Evolutionary conservation across 2,888 invertebrate species (phyloP).

Genomic region (Sminthurides aquaticus): DNA sequence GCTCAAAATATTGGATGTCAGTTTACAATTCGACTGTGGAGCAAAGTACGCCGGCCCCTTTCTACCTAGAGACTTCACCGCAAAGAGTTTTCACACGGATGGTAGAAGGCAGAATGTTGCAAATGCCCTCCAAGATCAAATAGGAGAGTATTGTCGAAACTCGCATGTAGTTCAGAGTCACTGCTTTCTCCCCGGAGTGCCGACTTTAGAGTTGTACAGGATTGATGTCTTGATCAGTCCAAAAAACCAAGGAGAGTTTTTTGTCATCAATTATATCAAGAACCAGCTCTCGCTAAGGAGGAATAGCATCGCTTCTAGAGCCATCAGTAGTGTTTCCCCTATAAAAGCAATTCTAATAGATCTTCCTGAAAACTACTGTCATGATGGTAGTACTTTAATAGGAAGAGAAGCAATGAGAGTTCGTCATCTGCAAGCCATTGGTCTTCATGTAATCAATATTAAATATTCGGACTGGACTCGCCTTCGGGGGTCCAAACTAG

Average conservation of each 20-base stretch:
- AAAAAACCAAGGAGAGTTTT: slow-evolving; percentile 1
- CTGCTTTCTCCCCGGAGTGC: slow-evolving; percentile 53
- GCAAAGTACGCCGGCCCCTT: slow-evolving; percentile 55
- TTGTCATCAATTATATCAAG: background rate
- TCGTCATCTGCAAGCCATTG: slow-evolving; percentile 57
- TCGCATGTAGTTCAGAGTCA: slow-evolving; percentile 50
- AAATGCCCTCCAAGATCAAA: slow-evolving; percentile 49
- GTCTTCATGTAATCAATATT: slow-evolving; percentile 57
- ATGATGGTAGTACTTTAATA: slow-evolving; percentile 51
- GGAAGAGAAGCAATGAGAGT: slow-evolving; percentile 46
- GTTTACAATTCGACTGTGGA: slow-evolving; percentile 57
- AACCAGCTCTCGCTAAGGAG: background rate
- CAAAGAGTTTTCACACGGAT: slow-evolving; percentile 53
- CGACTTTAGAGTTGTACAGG: slow-evolving; percentile 55
- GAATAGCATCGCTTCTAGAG: background rate
- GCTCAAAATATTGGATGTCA: slow-evolving; percentile 58
- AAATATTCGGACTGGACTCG: slow-evolving; percentile 48
- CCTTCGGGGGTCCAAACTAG: background rate
- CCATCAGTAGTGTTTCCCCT: background rate
- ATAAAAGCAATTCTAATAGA: slow-evolving; percentile 54
- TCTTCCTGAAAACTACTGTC: slow-evolving; percentile 60
- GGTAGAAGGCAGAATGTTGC: slow-evolving; percentile 52
- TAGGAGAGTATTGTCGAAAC: slow-evolving; percentile 51
- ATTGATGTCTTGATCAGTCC: slow-evolving; percentile 58
- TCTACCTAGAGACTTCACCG: slow-evolving; percentile 53